These are phyloP conservation scores for Aphelinus certus DNA, from an alignment of 1,140 invertebrate species.

Conservation along the genomic window DNA sequence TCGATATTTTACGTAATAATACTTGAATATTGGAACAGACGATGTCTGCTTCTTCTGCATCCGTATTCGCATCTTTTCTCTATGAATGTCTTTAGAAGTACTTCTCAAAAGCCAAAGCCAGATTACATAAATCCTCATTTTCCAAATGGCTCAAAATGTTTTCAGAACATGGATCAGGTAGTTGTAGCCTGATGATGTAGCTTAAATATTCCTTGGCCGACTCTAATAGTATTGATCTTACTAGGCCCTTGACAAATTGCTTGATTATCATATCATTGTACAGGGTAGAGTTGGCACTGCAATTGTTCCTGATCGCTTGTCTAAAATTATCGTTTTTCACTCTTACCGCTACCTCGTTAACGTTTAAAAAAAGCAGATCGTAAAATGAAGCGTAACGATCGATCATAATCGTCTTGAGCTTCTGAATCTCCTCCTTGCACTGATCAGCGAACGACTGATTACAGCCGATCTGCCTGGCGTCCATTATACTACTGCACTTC, in stretches of 20 bases:
- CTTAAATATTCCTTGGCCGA: slow-evolving; percentile 18
- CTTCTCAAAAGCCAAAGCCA: slow-evolving; percentile 32
- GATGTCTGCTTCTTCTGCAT: too few relatives aligned
- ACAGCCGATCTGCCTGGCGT: neutral
- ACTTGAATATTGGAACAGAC: too few relatives aligned
- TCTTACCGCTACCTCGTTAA: slow-evolving; percentile 26
- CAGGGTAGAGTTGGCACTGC: neutral
- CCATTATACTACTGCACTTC: neutral
- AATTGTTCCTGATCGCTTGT: neutral
- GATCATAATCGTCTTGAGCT: neutral
- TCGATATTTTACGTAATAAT: too few relatives aligned
- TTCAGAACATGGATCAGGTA: slow-evolving; percentile 30
- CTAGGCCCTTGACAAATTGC: slow-evolving; percentile 23
- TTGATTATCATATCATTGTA: slow-evolving; percentile 28
- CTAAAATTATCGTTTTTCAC: slow-evolving; percentile 18
- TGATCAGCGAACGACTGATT: neutral
- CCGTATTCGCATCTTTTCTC: too few relatives aligned
- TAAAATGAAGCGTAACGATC: slow-evolving; percentile 33
- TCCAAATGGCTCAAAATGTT: slow-evolving; percentile 25
- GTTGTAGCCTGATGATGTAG: neutral
- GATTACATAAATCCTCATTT: slow-evolving; percentile 36
- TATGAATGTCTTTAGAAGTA: neutral
- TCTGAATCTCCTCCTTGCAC: slow-evolving; percentile 9
- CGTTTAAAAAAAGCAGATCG: slow-evolving; percentile 27
- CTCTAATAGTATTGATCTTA: slow-evolving; percentile 20